A percentile compares a stretch with the other conserved stretches of the same genome.
Evolutionary conservation across 92 coral and sea anemone genomes (phyloP).

Genomic region (Bergia puertoricense): DNA sequence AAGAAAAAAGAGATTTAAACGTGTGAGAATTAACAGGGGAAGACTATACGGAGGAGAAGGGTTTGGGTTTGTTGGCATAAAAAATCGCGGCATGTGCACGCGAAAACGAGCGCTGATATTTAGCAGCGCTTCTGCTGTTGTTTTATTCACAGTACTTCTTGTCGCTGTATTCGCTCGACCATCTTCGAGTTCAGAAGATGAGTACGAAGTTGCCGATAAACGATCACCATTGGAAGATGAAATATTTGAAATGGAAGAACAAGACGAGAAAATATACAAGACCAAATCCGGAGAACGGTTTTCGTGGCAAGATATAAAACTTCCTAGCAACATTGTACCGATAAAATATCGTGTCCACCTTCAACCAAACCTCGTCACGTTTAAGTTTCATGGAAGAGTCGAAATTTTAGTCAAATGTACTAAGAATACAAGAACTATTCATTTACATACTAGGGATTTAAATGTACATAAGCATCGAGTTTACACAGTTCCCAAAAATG

Average conservation of each 20-base stretch:
- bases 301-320: slow-evolving; percentile 58
- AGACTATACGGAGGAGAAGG: slow-evolving; percentile 51
- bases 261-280: slow-evolving; percentile 27
- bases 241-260: slow-evolving; percentile 15
- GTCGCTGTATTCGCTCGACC: slow-evolving; percentile 78
- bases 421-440: slow-evolving; percentile 59
- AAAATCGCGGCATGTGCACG: slow-evolving; percentile 65
- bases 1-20: slow-evolving; percentile 48
- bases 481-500: slow-evolving; percentile 18
- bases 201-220: slow-evolving; percentile 44
- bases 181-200: slow-evolving; percentile 71
- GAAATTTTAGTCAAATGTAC: slow-evolving; percentile 56
- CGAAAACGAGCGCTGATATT: slow-evolving; percentile 64
- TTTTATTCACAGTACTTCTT: slow-evolving; percentile 66
- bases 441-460: slow-evolving; percentile 71
- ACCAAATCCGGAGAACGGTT: slow-evolving; percentile 36
- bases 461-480: slow-evolving; percentile 22
- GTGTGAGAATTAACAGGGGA: slow-evolving; percentile 53
- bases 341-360: slow-evolving; percentile 66
- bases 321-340: slow-evolving; percentile 74
- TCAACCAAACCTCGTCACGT: slow-evolving; percentile 76
- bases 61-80: not conserved
- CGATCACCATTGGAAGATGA: slow-evolving; percentile 57
- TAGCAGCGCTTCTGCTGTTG: slow-evolving; percentile 61
- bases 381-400: slow-evolving; percentile 76